These are phyloP conservation scores for Condylostylus longicornis DNA, from an alignment of 1,140 invertebrate species.

Conservation along the genomic window DNA sequence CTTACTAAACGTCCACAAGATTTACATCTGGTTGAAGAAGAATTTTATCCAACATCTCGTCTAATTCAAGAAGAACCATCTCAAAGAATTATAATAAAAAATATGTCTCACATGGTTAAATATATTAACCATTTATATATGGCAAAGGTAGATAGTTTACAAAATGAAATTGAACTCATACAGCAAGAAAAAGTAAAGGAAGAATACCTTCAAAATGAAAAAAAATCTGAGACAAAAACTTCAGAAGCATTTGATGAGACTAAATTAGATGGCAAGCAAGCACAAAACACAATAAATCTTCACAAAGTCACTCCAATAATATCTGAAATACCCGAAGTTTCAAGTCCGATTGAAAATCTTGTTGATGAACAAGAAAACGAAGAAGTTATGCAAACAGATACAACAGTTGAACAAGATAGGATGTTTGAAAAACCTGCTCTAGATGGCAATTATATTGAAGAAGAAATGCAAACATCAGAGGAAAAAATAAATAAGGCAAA, in stretches of 20 bases:
- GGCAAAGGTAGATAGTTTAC: slow-evolving; percentile 51
- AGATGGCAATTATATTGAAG: no score
- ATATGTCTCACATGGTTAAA: slow-evolving; percentile 86
- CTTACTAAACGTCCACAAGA: slow-evolving; percentile 52
- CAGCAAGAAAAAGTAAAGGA: slow-evolving; percentile 10
- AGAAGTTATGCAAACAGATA: no score
- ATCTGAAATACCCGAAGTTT: no score
- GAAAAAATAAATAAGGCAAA: no score
- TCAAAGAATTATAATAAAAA: slow-evolving; percentile 43
- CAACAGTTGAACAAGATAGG: no score
- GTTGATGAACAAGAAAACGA: no score
- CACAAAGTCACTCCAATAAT: no score
- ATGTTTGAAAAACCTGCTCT: no score
- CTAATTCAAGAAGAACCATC: slow-evolving; percentile 25
- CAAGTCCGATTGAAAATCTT: no score
- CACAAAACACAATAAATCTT: no score
- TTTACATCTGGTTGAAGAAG: slow-evolving; percentile 59
- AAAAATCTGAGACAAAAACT: slow-evolving; percentile 4
- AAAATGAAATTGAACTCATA: slow-evolving; percentile 41
- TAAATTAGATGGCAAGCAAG: background rate
- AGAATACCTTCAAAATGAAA: slow-evolving; percentile 10
- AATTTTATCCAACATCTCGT: slow-evolving; percentile 59
- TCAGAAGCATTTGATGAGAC: slow-evolving; percentile 8
- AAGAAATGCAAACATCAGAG: no score
- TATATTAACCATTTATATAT: slow-evolving; percentile 86